These are phyloP conservation scores for Drosophila subobscura DNA, from an alignment of 1,140 invertebrate species.

Conservation along the genomic window DNA sequence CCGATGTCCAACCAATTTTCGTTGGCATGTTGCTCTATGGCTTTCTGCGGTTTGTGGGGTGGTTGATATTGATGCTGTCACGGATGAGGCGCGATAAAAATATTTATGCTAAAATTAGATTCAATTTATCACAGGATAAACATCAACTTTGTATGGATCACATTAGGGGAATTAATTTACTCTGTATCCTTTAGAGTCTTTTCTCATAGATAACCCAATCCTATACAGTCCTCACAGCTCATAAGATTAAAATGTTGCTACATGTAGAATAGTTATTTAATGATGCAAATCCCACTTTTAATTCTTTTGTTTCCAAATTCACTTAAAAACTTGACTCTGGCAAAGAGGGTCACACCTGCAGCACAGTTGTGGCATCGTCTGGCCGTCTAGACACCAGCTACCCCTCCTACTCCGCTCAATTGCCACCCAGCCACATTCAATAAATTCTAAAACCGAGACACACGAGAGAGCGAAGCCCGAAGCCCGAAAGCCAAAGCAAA, in stretches of 20 bases:
- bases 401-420: constrained; percentile 20
- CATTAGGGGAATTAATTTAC: no score
- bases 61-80: not conserved
- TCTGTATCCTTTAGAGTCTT: not conserved
- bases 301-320: constrained; percentile 22
- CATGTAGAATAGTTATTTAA: constrained; percentile 33
- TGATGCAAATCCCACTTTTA: constrained; percentile 6
- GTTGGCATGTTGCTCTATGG: not conserved
- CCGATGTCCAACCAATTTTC: constrained; percentile 14
- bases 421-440: constrained; percentile 53
- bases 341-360: constrained; percentile 22
- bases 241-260: not conserved
- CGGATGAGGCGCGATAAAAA: no score
- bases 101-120: no score
- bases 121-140: no score
- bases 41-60: not conserved
- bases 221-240: not conserved
- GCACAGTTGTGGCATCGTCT: constrained; percentile 61
- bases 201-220: not conserved
- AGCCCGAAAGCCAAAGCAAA: constrained; percentile 8
- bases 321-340: constrained; percentile 16
- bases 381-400: constrained; percentile 61
- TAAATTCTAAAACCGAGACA: constrained; percentile 54
- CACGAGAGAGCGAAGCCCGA: constrained; percentile 23
- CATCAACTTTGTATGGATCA: no score